These are phyloP conservation scores for Torymus auratus DNA, from an alignment of 2,888 invertebrate species.

Conservation along the genomic window DNA sequence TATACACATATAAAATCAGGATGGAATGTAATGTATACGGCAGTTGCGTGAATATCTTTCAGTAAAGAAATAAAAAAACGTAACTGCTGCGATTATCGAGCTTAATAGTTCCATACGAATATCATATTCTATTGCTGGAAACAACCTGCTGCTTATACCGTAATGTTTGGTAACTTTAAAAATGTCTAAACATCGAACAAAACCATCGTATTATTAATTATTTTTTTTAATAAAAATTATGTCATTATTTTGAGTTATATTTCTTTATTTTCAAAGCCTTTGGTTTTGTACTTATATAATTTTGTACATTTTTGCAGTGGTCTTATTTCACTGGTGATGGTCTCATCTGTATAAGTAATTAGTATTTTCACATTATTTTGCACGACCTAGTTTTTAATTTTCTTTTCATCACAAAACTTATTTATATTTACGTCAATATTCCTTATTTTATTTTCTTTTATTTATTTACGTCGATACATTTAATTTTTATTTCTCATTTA, in stretches of 20 bases:
- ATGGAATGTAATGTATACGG: too few relatives aligned
- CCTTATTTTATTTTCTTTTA: conserved; percentile 26
- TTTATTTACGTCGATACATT: conserved; percentile 30
- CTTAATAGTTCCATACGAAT: not conserved
- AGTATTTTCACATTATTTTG: conserved; percentile 53
- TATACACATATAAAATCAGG: too few relatives aligned
- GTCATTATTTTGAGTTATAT: not conserved
- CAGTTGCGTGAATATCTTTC: too few relatives aligned
- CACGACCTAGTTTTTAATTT: conserved; percentile 50
- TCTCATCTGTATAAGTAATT: conserved; percentile 57
- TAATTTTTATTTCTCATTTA: not conserved
- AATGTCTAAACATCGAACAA: too few relatives aligned
- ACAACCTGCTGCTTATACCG: too few relatives aligned
- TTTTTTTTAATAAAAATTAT: conserved; percentile 1
- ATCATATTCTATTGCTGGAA: too few relatives aligned
- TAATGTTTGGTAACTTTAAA: too few relatives aligned
- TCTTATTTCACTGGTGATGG: conserved; percentile 57
- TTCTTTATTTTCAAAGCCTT: not conserved
- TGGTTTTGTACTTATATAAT: conserved; percentile 12
- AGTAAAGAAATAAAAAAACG: not conserved
- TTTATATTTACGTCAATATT: not conserved
- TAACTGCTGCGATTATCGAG: not conserved
- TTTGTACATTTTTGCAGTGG: conserved; percentile 50
- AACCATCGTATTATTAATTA: not conserved
- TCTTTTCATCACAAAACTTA: conserved; percentile 36